A percentile compares a stretch with the other conserved stretches of the same genome.
phyloP scores from a whole-genome alignment of 2,888 invertebrate genomes.

The Agrochola litura region DNA sequence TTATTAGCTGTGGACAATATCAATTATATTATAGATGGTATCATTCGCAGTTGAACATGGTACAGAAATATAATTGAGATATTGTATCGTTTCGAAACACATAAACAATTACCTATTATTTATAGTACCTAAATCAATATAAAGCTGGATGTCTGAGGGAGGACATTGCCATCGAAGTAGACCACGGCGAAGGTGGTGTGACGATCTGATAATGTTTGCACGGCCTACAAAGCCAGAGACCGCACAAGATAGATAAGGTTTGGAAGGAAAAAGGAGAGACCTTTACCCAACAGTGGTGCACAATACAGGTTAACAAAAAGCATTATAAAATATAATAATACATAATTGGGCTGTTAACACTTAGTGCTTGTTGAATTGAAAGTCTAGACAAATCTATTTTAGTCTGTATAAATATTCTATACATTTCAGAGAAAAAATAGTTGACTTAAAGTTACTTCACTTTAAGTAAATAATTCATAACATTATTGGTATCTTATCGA shows the following conservation, averaged over 20 bases:
- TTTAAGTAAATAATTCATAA: conserved; percentile 7
- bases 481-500: background rate
- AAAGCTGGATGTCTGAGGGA: background rate
- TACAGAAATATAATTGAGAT: background rate
- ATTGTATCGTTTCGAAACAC: background rate
- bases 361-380: background rate
- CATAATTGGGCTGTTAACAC: background rate
- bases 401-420: background rate
- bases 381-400: background rate
- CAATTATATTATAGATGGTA: background rate
- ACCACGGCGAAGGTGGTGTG: background rate
- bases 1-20: conserved; percentile 77
- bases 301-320: background rate
- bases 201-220: background rate
- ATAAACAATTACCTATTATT: too few species aligned
- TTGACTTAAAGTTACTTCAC: background rate
- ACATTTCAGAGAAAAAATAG: background rate
- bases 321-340: background rate
- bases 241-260: too few species aligned
- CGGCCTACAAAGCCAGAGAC: background rate
- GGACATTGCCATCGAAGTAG: background rate
- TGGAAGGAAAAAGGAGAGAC: background rate
- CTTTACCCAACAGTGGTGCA: background rate
- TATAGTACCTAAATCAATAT: background rate
- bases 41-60: background rate